Conservation (phyloP, 2,888 invertebrate species). For the Aspidiotus rigidus region DNA sequence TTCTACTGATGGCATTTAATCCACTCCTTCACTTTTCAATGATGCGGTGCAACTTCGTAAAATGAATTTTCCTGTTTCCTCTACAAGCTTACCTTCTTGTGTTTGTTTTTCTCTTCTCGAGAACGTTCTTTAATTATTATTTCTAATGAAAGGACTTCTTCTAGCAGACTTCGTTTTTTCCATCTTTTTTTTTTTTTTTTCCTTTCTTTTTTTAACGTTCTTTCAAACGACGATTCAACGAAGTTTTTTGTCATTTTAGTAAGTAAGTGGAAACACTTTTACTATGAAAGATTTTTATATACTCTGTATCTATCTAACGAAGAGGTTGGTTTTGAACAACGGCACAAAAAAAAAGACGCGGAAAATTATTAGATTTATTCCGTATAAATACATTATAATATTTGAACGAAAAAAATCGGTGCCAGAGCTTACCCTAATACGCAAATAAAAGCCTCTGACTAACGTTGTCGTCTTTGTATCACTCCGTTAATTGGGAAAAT, state of each 20-base stretch:
- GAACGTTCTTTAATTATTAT: neutral
- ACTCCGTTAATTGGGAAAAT: no score
- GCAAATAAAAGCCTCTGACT: no score
- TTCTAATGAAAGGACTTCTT: neutral
- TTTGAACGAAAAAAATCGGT: no score
- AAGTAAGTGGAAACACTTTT: neutral
- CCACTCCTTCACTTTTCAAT: no score
- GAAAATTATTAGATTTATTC: neutral
- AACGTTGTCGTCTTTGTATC: no score
- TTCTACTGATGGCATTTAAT: no score
- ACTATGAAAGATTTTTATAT: neutral
- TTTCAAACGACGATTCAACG: slow-evolving; percentile 1
- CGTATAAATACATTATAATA: no score
- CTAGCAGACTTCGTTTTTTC: neutral
- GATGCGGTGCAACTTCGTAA: no score
- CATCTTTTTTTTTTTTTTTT: neutral
- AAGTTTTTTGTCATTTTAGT: slow-evolving; percentile 1
- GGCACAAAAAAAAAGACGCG: neutral
- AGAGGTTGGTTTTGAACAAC: neutral
- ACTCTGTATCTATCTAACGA: neutral
- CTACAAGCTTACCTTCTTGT: no score
- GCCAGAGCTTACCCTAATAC: no score
- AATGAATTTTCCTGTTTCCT: no score
- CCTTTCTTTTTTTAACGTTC: neutral
- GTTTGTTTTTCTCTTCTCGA: neutral